These are phyloP conservation scores for Drosophila parabipectinata DNA, from an alignment of 1,140 invertebrate species.

Conservation along the genomic window DNA sequence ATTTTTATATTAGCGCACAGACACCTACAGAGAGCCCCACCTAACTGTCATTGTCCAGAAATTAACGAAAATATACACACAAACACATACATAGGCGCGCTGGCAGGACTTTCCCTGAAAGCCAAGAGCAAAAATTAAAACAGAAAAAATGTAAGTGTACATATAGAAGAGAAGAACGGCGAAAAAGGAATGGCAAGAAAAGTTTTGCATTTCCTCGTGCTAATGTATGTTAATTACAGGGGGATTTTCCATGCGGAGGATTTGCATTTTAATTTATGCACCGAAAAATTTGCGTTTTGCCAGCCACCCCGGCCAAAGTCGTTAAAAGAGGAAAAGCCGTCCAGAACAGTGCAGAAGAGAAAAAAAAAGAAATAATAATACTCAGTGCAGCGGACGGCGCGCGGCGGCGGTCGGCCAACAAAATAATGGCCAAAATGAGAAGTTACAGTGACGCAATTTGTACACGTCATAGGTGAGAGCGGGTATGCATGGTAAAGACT, in stretches of 20 bases:
- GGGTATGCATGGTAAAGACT: conserved; percentile 19
- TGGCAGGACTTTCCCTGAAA: conserved; percentile 14
- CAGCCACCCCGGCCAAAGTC: conserved; percentile 53
- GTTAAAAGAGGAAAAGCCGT: conserved; percentile 46
- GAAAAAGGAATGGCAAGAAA: conserved; percentile 54
- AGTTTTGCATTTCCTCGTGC: conserved; percentile 79
- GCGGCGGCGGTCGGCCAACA: conserved; percentile 21
- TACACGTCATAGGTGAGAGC: conserved; percentile 44
- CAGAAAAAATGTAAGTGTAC: conserved; percentile 11
- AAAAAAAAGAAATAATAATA: conserved; percentile 9
- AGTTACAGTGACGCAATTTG: conserved; percentile 69
- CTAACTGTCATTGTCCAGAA: conserved; percentile 83
- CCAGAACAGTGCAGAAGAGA: conserved; percentile 32
- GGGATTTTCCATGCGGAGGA: conserved; percentile 82
- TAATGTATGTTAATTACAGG: conserved; percentile 84
- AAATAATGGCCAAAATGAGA: conserved; percentile 71
- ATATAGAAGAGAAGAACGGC: not conserved
- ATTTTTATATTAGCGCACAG: conserved; percentile 73
- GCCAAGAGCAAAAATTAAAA: conserved; percentile 11
- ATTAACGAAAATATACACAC: conserved; percentile 79
- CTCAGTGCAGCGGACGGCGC: conserved; percentile 15
- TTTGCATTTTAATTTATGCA: conserved; percentile 84
- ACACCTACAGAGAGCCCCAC: conserved; percentile 45
- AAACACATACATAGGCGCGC: conserved; percentile 34
- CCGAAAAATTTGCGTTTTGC: conserved; percentile 76